A percentile compares a stretch with the other conserved stretches of the same genome.
These are phyloP conservation scores for Palythoa grandis DNA, from an alignment of 92 coral and sea anemone species.

Conservation along the genomic window DNA sequence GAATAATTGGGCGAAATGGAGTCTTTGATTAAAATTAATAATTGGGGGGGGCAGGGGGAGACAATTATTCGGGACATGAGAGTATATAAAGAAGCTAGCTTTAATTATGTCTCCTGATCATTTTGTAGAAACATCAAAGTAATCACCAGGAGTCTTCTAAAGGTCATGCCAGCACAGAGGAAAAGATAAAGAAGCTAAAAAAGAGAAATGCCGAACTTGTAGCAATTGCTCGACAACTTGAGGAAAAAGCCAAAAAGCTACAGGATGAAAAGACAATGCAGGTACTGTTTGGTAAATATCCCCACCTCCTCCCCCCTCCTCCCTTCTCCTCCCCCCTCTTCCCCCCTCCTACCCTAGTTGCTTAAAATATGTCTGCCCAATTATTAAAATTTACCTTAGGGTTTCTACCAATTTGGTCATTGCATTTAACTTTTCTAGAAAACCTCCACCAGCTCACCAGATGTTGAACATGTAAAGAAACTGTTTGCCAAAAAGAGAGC, in stretches of 20 bases:
- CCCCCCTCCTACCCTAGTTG: too few species aligned
- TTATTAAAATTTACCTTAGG: too few species aligned
- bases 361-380: too few species aligned
- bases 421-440: conserved; percentile 51
- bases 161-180: conserved; percentile 72
- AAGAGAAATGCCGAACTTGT: conserved; percentile 97
- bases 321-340: too few species aligned
- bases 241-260: conserved; percentile 94
- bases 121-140: conserved; percentile 45
- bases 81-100: too few species aligned
- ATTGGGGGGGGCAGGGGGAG: too few species aligned
- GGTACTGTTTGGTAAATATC: conserved; percentile 14
- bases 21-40: too few species aligned
- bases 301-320: too few species aligned
- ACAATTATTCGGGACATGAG: too few species aligned
- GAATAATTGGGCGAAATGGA: too few species aligned
- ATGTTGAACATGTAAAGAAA: conserved; percentile 89
- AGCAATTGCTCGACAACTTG: conserved; percentile 95
- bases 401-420: background rate
- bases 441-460: conserved; percentile 70
- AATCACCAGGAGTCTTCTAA: conserved; percentile 46
- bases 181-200: conserved; percentile 87
- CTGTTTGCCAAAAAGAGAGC: conserved; percentile 96
- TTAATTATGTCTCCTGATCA: background rate
- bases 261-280: conserved; percentile 89